Base-by-base conservation (phyloP, 2,888 invertebrate genomes). In the Panopea generosa region DNA sequence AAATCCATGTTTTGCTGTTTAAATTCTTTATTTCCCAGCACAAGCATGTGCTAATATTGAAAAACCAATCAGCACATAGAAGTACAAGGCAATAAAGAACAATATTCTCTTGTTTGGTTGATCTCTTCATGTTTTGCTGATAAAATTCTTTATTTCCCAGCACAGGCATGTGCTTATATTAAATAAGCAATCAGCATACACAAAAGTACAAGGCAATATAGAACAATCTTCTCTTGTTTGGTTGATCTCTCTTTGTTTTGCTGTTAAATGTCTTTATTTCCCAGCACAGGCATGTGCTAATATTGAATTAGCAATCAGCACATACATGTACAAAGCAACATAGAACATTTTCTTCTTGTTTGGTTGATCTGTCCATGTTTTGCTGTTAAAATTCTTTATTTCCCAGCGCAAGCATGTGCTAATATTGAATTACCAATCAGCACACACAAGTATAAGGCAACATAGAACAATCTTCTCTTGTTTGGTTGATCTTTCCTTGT, bases 211-310 rank as follows among this genome's bases (percentile, higher is more conserved):
- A 55, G 55, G 43, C 24, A 63, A 63, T 29, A 61, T 20, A 33
- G 61, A 27, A 16, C 20, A 43, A 3, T 38, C 40, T 47, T n/a
- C n/a, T 45, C n/a, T 45, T 3, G 20, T 33, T 11, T 11, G 4
- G 33, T 33, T 45, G 16, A 45, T 45, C 16, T 18, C n/a, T 9
- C 4, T 20, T 45, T 18, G 4, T 18, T 45, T 45, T 4, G n/a
- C 45, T 18, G 63, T n/a, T 45, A 16, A 18, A 45, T 45, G 45
- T 4, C 45, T 16, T 2, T 53, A 27, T 53, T 26, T 53, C 53
- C 53, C 53, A 24, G 27, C 59, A 68, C 60, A 68, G 52, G 53
- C 60, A 68, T 60, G 68, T 68, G 55, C 61, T 62, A 60, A 68
- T 38, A 14, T 68, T 60, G 63, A 18, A 55, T 40, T 50, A 50